These are phyloP conservation scores for Aplocera efformata DNA, from an alignment of 2,888 invertebrate species.

Conservation along the genomic window DNA sequence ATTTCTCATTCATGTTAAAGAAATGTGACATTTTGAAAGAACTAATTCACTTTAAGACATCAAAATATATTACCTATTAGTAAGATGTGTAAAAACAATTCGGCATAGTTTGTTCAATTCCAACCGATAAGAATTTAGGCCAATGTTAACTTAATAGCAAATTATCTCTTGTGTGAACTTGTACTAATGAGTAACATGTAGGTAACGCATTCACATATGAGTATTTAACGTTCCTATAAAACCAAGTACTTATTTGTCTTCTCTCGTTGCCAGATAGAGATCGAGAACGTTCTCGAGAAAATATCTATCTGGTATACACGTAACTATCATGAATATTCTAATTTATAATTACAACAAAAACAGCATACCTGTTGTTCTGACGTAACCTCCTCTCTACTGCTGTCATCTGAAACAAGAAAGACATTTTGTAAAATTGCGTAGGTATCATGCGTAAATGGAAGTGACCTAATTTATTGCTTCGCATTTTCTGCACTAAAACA, in stretches of 20 bases:
- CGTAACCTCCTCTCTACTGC: conserved; percentile 67
- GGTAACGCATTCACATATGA: no score
- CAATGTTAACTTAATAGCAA: conserved; percentile 7
- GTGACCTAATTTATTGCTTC: conserved; percentile 9
- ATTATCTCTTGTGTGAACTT: conserved; percentile 7
- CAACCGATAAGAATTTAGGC: conserved; percentile 8
- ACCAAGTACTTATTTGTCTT: no score
- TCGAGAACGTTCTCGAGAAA: no score
- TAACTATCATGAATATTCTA: conserved; percentile 6
- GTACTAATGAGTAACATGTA: no score
- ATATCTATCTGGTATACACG: conserved; percentile 38
- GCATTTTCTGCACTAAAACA: conserved; percentile 42
- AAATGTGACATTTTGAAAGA: no score
- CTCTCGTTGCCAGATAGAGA: no score
- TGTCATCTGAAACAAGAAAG: conserved; percentile 70
- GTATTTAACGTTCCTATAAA: no score
- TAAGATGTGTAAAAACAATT: background rate
- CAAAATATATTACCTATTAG: background rate
- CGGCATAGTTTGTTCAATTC: conserved; percentile 3
- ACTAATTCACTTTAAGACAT: background rate
- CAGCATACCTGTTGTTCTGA: conserved; percentile 70
- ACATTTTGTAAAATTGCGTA: conserved; percentile 11
- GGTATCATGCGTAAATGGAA: background rate
- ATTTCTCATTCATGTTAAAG: conserved; percentile 28
- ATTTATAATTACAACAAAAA: conserved; percentile 8